A percentile compares a stretch with the other conserved stretches of the same genome.
Evolutionary conservation across 2,113 vertebrate species (phyloP).

Genomic region (Cariama cristata): DNA sequence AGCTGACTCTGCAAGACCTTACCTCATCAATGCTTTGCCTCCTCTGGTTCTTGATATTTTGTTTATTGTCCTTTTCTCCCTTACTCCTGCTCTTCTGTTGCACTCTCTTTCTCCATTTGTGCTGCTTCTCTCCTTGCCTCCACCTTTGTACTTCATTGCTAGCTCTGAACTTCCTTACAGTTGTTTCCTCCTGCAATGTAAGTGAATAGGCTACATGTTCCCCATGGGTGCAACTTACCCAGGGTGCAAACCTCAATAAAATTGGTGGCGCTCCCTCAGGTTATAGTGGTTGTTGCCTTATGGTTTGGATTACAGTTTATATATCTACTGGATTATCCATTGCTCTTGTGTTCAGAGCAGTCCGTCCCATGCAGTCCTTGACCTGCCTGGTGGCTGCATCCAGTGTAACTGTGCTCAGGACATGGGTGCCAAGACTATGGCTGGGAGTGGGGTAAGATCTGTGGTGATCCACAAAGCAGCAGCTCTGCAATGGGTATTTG

Average conservation of each 20-base stretch:
- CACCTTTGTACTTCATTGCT: neutral
- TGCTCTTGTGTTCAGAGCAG: neutral
- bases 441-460: neutral
- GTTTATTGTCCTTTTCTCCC: neutral
- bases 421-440: neutral
- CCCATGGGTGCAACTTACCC: too few relatives aligned
- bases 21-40: neutral
- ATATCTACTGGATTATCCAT: neutral
- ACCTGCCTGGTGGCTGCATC: neutral
- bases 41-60: neutral
- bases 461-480: neutral
- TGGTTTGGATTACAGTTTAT: neutral
- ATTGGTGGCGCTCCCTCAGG: neutral
- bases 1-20: neutral
- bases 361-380: neutral
- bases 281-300: neutral
- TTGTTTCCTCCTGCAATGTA: neutral
- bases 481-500: neutral
- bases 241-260: neutral
- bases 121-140: neutral
- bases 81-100: neutral
- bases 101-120: neutral
- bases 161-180: neutral
- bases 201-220: neutral
- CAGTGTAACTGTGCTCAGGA: neutral